Percentiles rank a stretch among this genome's conserved stretches.
Conservation (phyloP, 2,113 vertebrate genomes). For the Brachirus orientalis region DNA sequence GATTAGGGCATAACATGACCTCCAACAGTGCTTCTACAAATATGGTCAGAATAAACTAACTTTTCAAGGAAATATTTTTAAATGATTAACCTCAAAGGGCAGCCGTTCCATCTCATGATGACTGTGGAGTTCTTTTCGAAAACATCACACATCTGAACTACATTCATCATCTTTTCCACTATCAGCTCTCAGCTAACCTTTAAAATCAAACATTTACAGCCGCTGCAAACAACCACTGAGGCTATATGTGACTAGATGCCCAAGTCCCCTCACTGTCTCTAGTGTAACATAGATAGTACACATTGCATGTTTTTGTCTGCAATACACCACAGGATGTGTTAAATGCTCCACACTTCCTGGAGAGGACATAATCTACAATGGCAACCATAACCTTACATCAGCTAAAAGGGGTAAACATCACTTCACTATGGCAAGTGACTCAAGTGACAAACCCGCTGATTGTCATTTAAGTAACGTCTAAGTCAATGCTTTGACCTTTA, state of each 20-base stretch:
- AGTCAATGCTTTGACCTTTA: not conserved
- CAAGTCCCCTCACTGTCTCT: not conserved
- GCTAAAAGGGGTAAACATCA: conserved; percentile 33
- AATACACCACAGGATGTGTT: conserved; percentile 36
- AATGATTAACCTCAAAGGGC: too few relatives aligned
- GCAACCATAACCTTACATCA: conserved; percentile 35
- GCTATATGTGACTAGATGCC: not conserved
- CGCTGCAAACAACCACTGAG: conserved; percentile 4
- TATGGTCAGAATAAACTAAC: conserved; percentile 30
- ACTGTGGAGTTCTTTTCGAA: not conserved
- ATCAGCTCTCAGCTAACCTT: conserved; percentile 23
- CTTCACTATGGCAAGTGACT: not conserved
- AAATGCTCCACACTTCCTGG: conserved; percentile 74
- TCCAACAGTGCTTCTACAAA: not conserved
- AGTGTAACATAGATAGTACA: not conserved
- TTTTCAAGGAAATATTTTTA: conserved; percentile 1
- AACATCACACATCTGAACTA: conserved; percentile 11
- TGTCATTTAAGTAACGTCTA: conserved; percentile 4
- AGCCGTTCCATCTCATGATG: not conserved
- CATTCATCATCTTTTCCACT: conserved; percentile 5
- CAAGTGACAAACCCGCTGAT: conserved; percentile 7
- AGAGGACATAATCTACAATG: conserved; percentile 37
- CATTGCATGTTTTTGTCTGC: conserved; percentile 5
- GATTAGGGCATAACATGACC: not conserved
- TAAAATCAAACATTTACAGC: conserved; percentile 12